Conservation (phyloP, 2,888 invertebrate genomes). For the Dicyrtoma fusca region DNA sequence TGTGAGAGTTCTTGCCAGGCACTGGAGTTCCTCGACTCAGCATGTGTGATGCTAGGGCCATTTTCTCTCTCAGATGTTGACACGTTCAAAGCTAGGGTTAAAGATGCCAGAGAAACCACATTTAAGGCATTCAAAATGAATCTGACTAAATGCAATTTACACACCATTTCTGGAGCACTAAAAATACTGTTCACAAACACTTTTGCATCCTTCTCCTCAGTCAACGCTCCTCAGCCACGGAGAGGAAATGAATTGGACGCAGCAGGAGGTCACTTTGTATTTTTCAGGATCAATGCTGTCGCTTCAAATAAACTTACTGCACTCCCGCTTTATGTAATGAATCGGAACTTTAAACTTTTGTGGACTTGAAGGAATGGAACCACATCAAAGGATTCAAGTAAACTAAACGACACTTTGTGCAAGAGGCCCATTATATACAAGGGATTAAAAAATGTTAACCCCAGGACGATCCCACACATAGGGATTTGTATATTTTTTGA, state of each 20-base stretch:
- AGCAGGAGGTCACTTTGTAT: constrained; percentile 23
- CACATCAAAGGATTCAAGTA: background rate
- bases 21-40: constrained; percentile 21
- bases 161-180: constrained; percentile 23
- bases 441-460: constrained; percentile 39
- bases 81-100: constrained; percentile 19
- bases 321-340: too few species aligned
- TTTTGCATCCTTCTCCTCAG: constrained; percentile 10
- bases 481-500: background rate
- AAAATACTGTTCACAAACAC: constrained; percentile 21
- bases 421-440: constrained; percentile 41
- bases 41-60: constrained; percentile 24
- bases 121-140: constrained; percentile 17
- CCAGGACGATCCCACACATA: background rate
- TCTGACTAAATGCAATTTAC: constrained; percentile 32
- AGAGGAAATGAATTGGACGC: constrained; percentile 20
- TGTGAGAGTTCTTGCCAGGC: background rate
- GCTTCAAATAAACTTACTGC: background rate
- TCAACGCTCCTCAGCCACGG: background rate
- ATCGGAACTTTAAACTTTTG: background rate
- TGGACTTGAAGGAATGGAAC: background rate
- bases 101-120: constrained; percentile 20
- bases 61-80: constrained; percentile 31
- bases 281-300: background rate
- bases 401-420: constrained; percentile 34